These are phyloP conservation scores for Andrena praecox DNA, from an alignment of 2,888 invertebrate genomes.

Conservation along the genomic window DNA sequence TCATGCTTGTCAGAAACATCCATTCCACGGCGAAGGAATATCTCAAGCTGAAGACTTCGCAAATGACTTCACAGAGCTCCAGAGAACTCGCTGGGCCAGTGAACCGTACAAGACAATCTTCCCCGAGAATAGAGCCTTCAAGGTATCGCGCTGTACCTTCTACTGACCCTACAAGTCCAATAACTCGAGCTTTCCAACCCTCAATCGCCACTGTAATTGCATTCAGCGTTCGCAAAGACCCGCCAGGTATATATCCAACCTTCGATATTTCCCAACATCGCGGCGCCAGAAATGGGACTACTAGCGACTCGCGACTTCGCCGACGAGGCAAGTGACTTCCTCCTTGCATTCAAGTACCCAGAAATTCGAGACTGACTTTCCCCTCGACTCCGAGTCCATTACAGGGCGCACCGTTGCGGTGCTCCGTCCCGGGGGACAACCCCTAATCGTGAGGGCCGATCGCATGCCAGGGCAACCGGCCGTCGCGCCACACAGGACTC, in stretches of 20 bases:
- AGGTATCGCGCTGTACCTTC: not conserved
- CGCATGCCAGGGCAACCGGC: constrained; percentile 28
- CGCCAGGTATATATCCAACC: too few species aligned
- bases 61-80: not conserved
- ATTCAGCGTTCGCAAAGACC: too few species aligned
- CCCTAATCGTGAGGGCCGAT: not conserved
- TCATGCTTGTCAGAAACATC: constrained; percentile 5
- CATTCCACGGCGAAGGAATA: not conserved
- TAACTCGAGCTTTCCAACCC: not conserved
- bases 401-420: not conserved
- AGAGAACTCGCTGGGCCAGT: not conserved
- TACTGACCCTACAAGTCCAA: not conserved
- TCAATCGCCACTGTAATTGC: too few species aligned
- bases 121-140: not conserved
- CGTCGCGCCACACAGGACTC: constrained; percentile 1
- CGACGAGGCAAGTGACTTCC: not conserved
- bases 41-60: not conserved
- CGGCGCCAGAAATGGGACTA: too few species aligned
- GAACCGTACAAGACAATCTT: not conserved
- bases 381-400: not conserved
- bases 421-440: not conserved
- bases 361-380: not conserved
- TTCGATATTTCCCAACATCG: too few species aligned
- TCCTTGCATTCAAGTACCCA: not conserved
- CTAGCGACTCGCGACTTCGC: too few species aligned